Evolutionary conservation across 1,140 invertebrate genomes (phyloP).

Genomic region (Drosophila takahashii): DNA sequence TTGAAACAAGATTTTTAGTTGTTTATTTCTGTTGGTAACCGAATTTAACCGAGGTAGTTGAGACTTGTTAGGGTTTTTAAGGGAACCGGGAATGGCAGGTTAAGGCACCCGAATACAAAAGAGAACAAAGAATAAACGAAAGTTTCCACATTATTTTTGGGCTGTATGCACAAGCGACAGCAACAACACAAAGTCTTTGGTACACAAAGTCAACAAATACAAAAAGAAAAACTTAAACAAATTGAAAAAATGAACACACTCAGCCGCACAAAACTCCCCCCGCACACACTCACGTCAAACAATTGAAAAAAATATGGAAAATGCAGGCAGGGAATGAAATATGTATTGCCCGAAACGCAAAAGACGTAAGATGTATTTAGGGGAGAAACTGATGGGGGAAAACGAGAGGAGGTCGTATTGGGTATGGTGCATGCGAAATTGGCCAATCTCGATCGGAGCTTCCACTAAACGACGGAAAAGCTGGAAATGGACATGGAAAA

Average conservation of each 20-base stretch:
- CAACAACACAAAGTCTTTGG: conserved; percentile 8
- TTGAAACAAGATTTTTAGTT: too few relatives aligned
- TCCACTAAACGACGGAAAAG: background rate
- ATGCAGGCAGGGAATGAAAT: conserved; percentile 4
- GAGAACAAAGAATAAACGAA: conserved; percentile 9
- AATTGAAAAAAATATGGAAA: conserved; percentile 2
- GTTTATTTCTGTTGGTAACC: background rate
- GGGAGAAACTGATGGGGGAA: background rate
- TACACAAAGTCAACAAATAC: conserved; percentile 10
- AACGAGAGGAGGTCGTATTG: background rate
- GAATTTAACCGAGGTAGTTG: background rate
- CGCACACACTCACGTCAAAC: conserved; percentile 1
- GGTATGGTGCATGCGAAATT: too few relatives aligned
- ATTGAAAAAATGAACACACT: conserved; percentile 18
- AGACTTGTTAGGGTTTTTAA: background rate
- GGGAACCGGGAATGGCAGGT: background rate
- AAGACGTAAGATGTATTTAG: background rate
- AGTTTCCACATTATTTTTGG: conserved; percentile 14
- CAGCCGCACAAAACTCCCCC: background rate
- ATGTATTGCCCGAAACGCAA: conserved; percentile 9
- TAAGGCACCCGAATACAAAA: background rate
- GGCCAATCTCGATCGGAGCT: background rate
- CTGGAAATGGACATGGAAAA: background rate
- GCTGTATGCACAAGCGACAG: conserved; percentile 10
- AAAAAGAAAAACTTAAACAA: conserved; percentile 14